Evolutionary conservation across 2,888 invertebrate genomes (phyloP).

Genomic region (Cyclophora albipunctata): DNA sequence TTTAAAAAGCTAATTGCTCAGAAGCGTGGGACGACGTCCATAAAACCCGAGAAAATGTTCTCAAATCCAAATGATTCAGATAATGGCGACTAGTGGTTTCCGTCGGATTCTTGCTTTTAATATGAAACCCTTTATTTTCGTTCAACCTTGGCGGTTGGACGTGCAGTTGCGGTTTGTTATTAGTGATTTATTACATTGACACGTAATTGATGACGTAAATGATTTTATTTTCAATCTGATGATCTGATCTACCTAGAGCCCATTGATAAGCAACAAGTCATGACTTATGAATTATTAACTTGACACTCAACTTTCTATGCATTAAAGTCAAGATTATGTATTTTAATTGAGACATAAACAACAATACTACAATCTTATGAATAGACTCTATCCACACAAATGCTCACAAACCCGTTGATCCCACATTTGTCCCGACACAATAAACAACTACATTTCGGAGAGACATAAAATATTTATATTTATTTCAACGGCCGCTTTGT

Average conservation of each 20-base stretch:
- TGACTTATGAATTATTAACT: too few species aligned
- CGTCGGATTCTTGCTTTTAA: conserved; percentile 8
- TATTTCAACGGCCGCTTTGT: conserved; percentile 63
- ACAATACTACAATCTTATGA: too few species aligned
- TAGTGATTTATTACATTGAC: too few species aligned
- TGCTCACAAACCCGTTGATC: conserved; percentile 14
- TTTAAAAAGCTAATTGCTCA: conserved; percentile 35
- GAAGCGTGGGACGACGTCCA: conserved; percentile 33
- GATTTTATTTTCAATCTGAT: too few species aligned
- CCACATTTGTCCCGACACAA: conserved; percentile 45
- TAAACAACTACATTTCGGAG: conserved; percentile 37
- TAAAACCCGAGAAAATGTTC: conserved; percentile 35
- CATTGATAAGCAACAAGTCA: too few species aligned
- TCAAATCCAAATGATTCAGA: conserved; percentile 40
- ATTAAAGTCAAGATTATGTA: too few species aligned
- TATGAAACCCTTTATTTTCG: not conserved
- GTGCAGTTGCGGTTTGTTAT: too few species aligned
- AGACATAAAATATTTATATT: conserved; percentile 63
- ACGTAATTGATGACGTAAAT: too few species aligned
- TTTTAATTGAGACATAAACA: too few species aligned
- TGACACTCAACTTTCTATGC: too few species aligned
- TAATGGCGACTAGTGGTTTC: conserved; percentile 29
- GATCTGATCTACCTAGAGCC: too few species aligned
- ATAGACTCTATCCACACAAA: not conserved
- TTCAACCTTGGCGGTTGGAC: not conserved